Conservation (phyloP, 1,140 invertebrate genomes). For the Brachionus asplanchnoidis region DNA sequence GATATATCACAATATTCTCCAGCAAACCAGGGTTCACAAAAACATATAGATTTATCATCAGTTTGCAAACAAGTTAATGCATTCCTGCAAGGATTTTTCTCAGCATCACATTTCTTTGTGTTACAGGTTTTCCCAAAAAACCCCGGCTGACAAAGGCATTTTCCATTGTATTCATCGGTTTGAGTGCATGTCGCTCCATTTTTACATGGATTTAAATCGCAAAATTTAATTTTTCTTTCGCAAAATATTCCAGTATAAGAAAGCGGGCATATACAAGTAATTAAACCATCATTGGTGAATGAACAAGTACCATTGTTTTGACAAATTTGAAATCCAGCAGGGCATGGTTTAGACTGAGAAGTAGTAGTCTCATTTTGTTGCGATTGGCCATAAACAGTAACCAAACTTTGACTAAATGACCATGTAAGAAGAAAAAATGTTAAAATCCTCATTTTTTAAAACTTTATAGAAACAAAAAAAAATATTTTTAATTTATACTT, state of each 20-base stretch:
- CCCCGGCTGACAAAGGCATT: not conserved
- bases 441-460: too few species aligned
- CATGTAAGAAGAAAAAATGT: not conserved
- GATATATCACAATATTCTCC: not conserved
- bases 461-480: too few species aligned
- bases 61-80: not conserved
- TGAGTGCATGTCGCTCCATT: conserved; percentile 28
- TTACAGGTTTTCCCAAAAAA: not conserved
- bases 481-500: too few species aligned
- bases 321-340: not conserved
- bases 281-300: not conserved
- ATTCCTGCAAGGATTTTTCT: not conserved
- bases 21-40: not conserved
- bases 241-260: conserved; percentile 13
- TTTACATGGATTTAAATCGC: not conserved
- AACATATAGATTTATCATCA: not conserved
- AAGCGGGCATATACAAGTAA: not conserved
- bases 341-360: not conserved
- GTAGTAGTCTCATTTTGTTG: not conserved
- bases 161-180: not conserved
- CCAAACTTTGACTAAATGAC: too few species aligned
- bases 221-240: not conserved
- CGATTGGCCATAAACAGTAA: not conserved
- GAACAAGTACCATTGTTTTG: conserved; percentile 16
- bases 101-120: not conserved